Conservation (phyloP, 1,140 invertebrate species). For the Scaptomyza pallida region DNA sequence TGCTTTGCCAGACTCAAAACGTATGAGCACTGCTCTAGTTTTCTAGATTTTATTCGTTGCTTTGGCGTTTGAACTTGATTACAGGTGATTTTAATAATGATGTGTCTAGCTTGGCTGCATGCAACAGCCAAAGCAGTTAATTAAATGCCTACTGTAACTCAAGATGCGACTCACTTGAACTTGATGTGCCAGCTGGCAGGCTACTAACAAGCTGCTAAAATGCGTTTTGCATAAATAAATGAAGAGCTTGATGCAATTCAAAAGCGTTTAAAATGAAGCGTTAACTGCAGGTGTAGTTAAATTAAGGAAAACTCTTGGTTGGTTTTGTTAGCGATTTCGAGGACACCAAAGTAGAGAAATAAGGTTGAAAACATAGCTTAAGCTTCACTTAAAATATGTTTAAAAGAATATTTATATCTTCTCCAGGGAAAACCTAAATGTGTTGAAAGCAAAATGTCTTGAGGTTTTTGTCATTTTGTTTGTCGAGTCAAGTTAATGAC, state of each 20-base stretch:
- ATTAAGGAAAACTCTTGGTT: background rate
- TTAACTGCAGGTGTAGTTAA: background rate
- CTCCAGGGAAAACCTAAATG: too few relatives aligned
- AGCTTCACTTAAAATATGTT: too few relatives aligned
- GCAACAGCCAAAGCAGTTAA: slow-evolving; percentile 31
- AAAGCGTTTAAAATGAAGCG: background rate
- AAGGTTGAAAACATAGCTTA: too few relatives aligned
- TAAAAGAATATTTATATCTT: too few relatives aligned
- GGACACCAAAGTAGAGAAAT: too few relatives aligned
- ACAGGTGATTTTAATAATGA: slow-evolving; percentile 81
- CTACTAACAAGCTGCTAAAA: slow-evolving; percentile 66
- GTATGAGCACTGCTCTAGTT: slow-evolving; percentile 62
- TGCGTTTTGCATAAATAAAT: slow-evolving; percentile 43
- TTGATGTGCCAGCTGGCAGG: slow-evolving; percentile 46
- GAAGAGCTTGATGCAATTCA: slow-evolving; percentile 8
- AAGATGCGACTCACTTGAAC: slow-evolving; percentile 30
- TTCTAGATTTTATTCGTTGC: slow-evolving; percentile 40
- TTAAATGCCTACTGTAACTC: slow-evolving; percentile 25
- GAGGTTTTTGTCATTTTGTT: slow-evolving; percentile 10
- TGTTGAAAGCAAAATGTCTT: slow-evolving; percentile 3
- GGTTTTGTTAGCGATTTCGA: background rate
- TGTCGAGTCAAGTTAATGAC: slow-evolving; percentile 13
- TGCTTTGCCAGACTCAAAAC: background rate
- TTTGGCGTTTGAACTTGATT: slow-evolving; percentile 82
- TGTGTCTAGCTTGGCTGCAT: slow-evolving; percentile 65